phyloP scores from a whole-genome alignment of 2,797 vertebrate genomes.

The Tamandua tetradactyla region DNA sequence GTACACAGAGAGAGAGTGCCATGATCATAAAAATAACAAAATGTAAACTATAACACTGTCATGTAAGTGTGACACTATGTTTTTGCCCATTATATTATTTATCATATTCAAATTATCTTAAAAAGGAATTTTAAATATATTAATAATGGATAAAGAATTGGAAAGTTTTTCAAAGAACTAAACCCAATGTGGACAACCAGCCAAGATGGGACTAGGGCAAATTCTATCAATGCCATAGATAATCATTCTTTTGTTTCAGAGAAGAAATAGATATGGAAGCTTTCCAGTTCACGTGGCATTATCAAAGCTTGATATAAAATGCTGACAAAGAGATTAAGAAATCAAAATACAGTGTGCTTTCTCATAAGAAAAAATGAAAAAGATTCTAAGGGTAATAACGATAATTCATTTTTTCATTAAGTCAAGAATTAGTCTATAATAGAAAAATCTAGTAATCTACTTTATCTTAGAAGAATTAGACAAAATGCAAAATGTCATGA shows the following conservation, averaged over 20 bases:
- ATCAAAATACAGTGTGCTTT: neutral
- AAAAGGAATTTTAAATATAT: neutral
- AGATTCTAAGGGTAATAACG: neutral
- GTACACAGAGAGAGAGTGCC: neutral
- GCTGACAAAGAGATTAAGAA: neutral
- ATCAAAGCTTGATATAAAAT: neutral
- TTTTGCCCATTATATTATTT: neutral
- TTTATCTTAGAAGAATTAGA: neutral
- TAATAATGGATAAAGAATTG: neutral
- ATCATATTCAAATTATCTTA: neutral
- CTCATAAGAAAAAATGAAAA: neutral
- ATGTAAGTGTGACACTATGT: neutral
- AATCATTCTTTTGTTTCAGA: neutral
- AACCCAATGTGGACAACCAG: neutral
- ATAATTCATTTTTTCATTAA: neutral
- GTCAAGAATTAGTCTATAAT: neutral
- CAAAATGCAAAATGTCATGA: neutral
- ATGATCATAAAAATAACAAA: neutral
- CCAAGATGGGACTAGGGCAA: neutral
- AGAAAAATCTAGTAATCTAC: neutral
- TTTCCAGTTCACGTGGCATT: neutral
- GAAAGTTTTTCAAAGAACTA: neutral
- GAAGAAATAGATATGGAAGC: neutral
- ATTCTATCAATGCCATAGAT: neutral
- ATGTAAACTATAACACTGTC: neutral